Percentiles rank a stretch among this genome's conserved stretches.
These are phyloP conservation scores for Cotesia vestalis DNA, from an alignment of 1,140 invertebrate genomes.

Conservation along the genomic window DNA sequence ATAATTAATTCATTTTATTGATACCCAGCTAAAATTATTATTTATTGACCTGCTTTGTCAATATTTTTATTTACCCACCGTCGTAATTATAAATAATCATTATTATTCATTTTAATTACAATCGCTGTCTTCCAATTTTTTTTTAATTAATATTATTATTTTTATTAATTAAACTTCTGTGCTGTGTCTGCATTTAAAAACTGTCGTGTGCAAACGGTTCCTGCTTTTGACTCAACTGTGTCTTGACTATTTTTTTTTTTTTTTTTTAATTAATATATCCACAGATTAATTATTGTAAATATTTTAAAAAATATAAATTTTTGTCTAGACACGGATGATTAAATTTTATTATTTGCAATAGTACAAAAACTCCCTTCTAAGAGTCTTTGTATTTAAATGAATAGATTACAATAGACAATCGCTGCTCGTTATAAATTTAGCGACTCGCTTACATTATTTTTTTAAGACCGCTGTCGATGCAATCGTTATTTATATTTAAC, in stretches of 20 bases:
- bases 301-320: not conserved
- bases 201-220: constrained; percentile 21
- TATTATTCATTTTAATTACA: no score
- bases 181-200: constrained; percentile 26
- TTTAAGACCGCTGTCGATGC: not conserved
- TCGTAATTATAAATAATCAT: no score
- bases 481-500: no score
- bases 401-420: not conserved
- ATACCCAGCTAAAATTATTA: not conserved
- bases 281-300: not conserved
- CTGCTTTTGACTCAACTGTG: constrained; percentile 18
- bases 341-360: not conserved
- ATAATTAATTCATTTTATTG: constrained; percentile 16
- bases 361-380: no score
- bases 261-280: constrained; percentile 6
- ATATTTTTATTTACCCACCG: no score
- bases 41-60: no score
- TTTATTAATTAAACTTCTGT: constrained; percentile 13
- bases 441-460: constrained; percentile 10
- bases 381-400: no score
- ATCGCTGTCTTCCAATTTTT: no score
- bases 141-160: constrained; percentile 2
- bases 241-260: not conserved
- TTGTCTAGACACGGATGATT: constrained; percentile 1
- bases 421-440: constrained; percentile 8